Base-by-base conservation (phyloP, 2,888 invertebrate genomes). In the Choreutis nemorana region DNA sequence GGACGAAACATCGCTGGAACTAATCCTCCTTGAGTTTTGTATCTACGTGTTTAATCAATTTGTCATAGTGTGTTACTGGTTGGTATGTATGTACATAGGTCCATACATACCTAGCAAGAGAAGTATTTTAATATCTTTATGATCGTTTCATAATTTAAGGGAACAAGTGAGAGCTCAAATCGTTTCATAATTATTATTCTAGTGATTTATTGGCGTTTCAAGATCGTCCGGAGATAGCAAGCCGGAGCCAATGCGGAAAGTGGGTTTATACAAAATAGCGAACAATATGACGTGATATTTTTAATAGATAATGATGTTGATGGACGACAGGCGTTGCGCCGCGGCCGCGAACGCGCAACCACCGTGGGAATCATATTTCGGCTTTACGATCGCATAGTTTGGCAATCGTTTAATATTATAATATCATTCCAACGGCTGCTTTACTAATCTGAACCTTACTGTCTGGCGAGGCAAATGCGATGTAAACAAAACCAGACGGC, bases 251-350 rank as follows among this genome's bases (percentile, higher is more conserved):
- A 51, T 51, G 56, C 56, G 54, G 62, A 71, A 70, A 67, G 68
- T 68, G 58, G 64, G 58, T 68, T 73, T 68, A 60, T 66, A 67
- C 70, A 67, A 68, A 73, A 73, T 67, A 71, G 67, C 59, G 63
- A 72, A 77, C 71, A 75, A 75, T 73, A 71, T 77, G 75, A 75
- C 68, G 68, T 60, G 73, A 75, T 77, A 72, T 73, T 77, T 77
- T 77, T 77, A 71, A 73, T 72, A 77, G 75, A 77, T 77, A 75
- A 71, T 70, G 65, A 71, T 68, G 64, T 68, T 78, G 75, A 77
- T 73, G 72, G 58, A 73, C 68, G 75, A 71, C 71, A 65, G 60
- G 60, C 55, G 41, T 50, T 53, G 53, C 48, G 57, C 40, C 44
- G 39, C 44, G 42, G 41, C 31, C 39, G 35, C 53, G 50, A 34